Conservation (phyloP, 2,113 vertebrate species). For the Hippocampus comes region DNA sequence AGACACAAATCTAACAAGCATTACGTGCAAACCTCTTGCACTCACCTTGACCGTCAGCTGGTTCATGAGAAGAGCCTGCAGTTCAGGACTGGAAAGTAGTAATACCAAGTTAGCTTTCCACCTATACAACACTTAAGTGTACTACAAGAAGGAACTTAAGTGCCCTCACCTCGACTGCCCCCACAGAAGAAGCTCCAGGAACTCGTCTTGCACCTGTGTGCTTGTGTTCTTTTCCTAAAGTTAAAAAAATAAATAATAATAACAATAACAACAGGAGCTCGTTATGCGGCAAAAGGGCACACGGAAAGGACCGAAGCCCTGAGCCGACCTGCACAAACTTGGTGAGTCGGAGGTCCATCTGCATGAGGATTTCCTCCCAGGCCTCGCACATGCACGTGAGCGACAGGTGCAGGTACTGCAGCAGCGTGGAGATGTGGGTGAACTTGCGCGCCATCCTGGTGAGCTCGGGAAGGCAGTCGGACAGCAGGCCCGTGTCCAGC, state of each 20-base stretch:
- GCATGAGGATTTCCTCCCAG: constrained; percentile 97
- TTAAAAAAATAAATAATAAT: neutral
- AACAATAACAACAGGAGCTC: neutral
- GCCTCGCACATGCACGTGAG: constrained; percentile 97
- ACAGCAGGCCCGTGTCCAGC: constrained; percentile 90
- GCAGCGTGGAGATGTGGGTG: constrained; percentile 94
- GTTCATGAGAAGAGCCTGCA: constrained; percentile 94
- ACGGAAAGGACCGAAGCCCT: neutral
- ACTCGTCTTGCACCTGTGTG: constrained; percentile 96
- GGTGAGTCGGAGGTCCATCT: constrained; percentile 96
- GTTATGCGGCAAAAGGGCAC: too few species aligned
- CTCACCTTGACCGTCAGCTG: constrained; percentile 94
- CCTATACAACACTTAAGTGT: neutral
- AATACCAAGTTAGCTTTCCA: neutral
- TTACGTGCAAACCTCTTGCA: neutral
- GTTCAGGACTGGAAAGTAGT: constrained; percentile 78
- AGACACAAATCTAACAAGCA: too few species aligned
- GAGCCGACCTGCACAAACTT: constrained; percentile 92
- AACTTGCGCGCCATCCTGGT: constrained; percentile 97
- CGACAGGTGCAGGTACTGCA: constrained; percentile 94
- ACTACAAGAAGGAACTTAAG: constrained; percentile 5
- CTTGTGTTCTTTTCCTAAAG: constrained; percentile 92
- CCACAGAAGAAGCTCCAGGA: constrained; percentile 94
- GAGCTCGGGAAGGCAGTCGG: constrained; percentile 89
- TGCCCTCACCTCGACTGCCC: constrained; percentile 88